Conservation (phyloP, 2,888 invertebrate genomes). For the Megaustenia siamemsis region DNA sequence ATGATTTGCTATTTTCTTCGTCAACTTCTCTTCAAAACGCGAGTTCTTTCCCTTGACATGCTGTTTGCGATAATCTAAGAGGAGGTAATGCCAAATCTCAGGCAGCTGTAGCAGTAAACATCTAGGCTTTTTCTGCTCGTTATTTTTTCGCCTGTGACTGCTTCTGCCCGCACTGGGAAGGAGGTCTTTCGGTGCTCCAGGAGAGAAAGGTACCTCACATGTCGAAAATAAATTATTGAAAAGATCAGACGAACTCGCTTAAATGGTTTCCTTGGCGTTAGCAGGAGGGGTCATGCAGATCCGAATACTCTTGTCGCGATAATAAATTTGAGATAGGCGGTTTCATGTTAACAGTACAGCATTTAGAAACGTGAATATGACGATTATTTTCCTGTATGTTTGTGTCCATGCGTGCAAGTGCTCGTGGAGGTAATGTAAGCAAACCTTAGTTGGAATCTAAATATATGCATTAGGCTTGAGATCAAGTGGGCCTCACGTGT, state of each 20-base stretch:
- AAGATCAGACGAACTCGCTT: conserved; percentile 16
- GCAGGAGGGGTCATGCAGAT: not conserved
- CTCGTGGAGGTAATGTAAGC: not conserved
- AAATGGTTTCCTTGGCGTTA: conserved; percentile 18
- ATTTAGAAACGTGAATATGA: not conserved
- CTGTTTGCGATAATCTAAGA: not conserved
- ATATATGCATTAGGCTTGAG: not conserved
- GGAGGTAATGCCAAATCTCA: conserved; percentile 27
- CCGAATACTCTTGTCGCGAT: not conserved
- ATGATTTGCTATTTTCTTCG: conserved; percentile 22
- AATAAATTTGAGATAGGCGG: not conserved
- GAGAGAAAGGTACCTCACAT: conserved; percentile 15
- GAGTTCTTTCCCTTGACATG: conserved; percentile 19
- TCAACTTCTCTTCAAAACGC: not conserved
- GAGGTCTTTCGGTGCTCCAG: conserved; percentile 25
- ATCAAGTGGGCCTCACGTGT: not conserved
- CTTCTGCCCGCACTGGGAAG: not conserved
- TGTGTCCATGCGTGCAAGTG: not conserved
- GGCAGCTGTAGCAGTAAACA: conserved; percentile 24
- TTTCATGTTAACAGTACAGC: not conserved
- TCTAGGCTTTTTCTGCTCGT: not conserved
- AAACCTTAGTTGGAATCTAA: not conserved
- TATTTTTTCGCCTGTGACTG: not conserved
- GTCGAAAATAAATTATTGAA: conserved; percentile 41
- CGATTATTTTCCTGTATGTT: not conserved